These are phyloP conservation scores for Amazonetta brasiliensis DNA, from an alignment of 2,797 vertebrate species.

Conservation along the genomic window DNA sequence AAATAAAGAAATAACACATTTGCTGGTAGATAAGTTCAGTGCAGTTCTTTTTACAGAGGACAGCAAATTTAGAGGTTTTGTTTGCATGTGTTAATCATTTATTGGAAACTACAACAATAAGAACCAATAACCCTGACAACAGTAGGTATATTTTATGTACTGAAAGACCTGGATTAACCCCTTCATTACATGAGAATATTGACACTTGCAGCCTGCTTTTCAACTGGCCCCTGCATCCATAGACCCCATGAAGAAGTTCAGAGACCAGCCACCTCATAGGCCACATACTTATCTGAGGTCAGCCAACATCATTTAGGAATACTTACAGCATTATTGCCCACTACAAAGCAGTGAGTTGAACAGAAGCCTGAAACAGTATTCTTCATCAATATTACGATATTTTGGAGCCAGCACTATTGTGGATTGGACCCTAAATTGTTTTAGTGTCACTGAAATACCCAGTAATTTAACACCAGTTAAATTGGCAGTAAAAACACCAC, in stretches of 20 bases:
- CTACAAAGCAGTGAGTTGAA: neutral
- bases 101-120: neutral
- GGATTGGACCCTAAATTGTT: constrained; percentile 66
- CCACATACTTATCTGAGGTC: constrained; percentile 6
- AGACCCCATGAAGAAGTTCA: neutral
- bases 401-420: constrained; percentile 64
- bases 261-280: neutral
- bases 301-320: constrained; percentile 22
- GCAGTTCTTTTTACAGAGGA: constrained; percentile 40
- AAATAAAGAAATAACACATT: constrained; percentile 69
- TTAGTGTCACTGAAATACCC: constrained; percentile 71
- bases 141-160: neutral
- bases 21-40: constrained; percentile 47
- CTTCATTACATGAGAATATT: neutral
- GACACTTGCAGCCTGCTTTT: neutral
- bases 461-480: constrained; percentile 74
- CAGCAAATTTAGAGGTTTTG: constrained; percentile 41
- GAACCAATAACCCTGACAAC: neutral
- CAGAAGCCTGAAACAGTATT: neutral
- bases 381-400: constrained; percentile 46
- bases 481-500: constrained; percentile 72
- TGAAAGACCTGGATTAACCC: neutral
- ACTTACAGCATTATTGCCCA: neutral
- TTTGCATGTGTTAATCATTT: neutral
- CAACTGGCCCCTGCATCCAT: neutral